phyloP scores from a whole-genome alignment of 2,113 vertebrate genomes.

The Nycticorax nycticorax region DNA sequence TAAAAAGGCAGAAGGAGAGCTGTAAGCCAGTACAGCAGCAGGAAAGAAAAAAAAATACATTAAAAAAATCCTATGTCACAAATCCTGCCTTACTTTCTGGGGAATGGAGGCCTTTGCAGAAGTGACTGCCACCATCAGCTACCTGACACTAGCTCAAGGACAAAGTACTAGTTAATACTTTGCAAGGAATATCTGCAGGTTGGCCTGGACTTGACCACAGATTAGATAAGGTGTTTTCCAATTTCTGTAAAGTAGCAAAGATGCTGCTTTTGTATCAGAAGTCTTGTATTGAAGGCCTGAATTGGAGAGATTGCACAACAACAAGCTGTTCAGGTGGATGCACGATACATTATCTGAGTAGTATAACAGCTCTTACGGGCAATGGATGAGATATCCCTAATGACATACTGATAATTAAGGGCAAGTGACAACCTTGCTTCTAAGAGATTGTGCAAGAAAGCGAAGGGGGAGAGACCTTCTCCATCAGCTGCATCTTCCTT shows the following conservation, averaged over 20 bases:
- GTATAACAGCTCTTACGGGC: background rate
- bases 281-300: background rate
- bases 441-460: background rate
- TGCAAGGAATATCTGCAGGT: background rate
- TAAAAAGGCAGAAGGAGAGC: background rate
- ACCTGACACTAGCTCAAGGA: background rate
- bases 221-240: background rate
- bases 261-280: background rate
- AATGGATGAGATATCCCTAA: background rate
- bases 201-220: background rate
- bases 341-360: background rate
- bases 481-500: background rate
- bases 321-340: background rate
- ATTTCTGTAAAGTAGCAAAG: background rate
- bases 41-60: background rate
- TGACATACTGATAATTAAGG: background rate
- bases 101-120: background rate
- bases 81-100: background rate
- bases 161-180: background rate
- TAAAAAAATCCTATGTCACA: background rate
- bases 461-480: background rate
- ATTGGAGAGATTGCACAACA: background rate
- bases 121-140: background rate
- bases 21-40: background rate
- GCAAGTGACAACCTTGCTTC: background rate